These are phyloP conservation scores for Temnothorax ravouxi DNA, from an alignment of 2,888 invertebrate genomes.

Conservation along the genomic window DNA sequence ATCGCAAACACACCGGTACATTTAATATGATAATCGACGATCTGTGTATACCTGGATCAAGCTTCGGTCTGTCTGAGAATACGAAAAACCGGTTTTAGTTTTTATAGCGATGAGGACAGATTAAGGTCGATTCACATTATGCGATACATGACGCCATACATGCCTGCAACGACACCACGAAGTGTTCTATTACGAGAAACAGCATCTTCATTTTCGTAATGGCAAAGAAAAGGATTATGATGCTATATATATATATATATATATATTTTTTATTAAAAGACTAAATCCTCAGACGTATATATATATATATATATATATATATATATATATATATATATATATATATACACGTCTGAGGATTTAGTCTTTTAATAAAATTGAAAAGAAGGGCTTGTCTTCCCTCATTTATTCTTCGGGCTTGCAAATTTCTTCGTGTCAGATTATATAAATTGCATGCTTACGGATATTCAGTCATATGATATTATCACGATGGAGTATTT, in stretches of 20 bases:
- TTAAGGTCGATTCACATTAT: conserved; percentile 53
- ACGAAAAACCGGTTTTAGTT: conserved; percentile 75
- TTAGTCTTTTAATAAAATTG: background rate
- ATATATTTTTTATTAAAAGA: too few relatives aligned
- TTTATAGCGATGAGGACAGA: conserved; percentile 47
- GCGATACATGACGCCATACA: conserved; percentile 7
- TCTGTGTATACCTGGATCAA: conserved; percentile 59
- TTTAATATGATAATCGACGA: conserved; percentile 80
- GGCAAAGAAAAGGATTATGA: background rate
- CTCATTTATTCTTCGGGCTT: background rate
- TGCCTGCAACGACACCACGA: background rate
- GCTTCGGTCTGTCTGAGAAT: conserved; percentile 66
- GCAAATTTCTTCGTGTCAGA: background rate
- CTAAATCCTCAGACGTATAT: too few relatives aligned
- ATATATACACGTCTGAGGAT: background rate
- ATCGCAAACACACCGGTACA: conserved; percentile 78
- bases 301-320: too few relatives aligned
- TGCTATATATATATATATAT: too few relatives aligned
- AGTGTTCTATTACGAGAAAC: conserved; percentile 2
- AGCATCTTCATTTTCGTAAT: conserved; percentile 1
- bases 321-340: too few relatives aligned
- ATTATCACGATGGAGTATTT: background rate
- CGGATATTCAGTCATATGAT: background rate
- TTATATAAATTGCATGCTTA: background rate
- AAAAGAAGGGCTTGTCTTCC: background rate